A percentile compares a stretch with the other conserved stretches of the same genome.
Conservation (phyloP, 2,888 invertebrate genomes). For the Sarcophaga caerulescens region DNA sequence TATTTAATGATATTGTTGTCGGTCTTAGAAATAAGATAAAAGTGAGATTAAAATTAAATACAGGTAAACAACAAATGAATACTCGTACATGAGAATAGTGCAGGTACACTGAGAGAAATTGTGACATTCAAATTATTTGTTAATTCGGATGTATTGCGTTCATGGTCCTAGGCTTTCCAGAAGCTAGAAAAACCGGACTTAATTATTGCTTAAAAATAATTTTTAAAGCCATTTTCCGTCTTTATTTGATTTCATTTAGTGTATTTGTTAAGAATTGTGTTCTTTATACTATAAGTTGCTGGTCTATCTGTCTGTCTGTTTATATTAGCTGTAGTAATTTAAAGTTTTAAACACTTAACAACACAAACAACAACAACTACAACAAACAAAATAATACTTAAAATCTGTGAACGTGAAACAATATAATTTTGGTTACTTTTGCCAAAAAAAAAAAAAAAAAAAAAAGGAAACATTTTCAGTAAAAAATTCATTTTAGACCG, state of each 20-base stretch:
- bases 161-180: too few relatives aligned
- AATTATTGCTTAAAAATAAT: too few relatives aligned
- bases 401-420: conserved; percentile 49
- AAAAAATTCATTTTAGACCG: background rate
- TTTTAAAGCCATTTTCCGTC: background rate
- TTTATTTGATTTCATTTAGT: background rate
- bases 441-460: conserved; percentile 2
- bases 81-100: background rate
- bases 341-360: conserved; percentile 49
- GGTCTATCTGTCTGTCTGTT: conserved; percentile 7
- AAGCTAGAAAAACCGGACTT: too few relatives aligned
- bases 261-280: conserved; percentile 1
- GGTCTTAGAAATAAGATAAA: conserved; percentile 10
- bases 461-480: background rate
- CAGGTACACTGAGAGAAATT: background rate
- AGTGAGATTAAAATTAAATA: conserved; percentile 32
- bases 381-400: conserved; percentile 11
- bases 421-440: conserved; percentile 34
- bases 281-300: background rate
- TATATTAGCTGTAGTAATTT: conserved; percentile 29
- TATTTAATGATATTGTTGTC: conserved; percentile 42
- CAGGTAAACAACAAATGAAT: conserved; percentile 25
- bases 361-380: background rate
- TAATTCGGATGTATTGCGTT: too few relatives aligned
- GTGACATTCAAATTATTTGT: too few relatives aligned